These are phyloP conservation scores for Dysmachus trigonus DNA, from an alignment of 2,888 invertebrate genomes.

Conservation along the genomic window DNA sequence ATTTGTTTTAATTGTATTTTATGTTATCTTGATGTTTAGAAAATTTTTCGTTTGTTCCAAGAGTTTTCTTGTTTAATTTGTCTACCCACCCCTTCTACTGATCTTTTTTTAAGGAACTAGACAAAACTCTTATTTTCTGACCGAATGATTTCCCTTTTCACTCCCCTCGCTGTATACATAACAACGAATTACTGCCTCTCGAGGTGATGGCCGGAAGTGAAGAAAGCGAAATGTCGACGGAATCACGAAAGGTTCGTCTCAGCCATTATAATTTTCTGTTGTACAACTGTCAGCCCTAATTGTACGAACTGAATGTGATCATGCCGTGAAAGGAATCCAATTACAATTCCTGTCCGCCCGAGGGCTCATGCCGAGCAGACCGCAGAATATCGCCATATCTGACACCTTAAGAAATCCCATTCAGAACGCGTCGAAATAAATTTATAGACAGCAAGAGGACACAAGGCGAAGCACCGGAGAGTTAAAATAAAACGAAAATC, in stretches of 20 bases:
- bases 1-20: too few relatives aligned
- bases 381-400: not conserved
- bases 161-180: not conserved
- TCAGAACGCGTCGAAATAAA: slow-evolving; percentile 38
- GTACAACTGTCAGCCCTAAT: slow-evolving; percentile 12
- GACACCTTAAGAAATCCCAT: slow-evolving; percentile 38
- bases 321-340: slow-evolving; percentile 34
- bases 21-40: too few relatives aligned
- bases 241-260: not conserved
- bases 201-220: not conserved
- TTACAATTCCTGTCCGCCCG: slow-evolving; percentile 21
- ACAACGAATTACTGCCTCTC: not conserved
- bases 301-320: slow-evolving; percentile 24
- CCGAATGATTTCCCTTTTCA: not conserved
- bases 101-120: not conserved
- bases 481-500: slow-evolving; percentile 17
- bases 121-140: not conserved
- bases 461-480: not conserved
- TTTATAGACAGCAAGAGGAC: not conserved
- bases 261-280: not conserved
- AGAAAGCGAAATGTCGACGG: not conserved
- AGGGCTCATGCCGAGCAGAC: not conserved
- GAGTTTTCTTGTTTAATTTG: not conserved
- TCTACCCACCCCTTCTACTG: not conserved
- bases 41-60: not conserved